Conservation (phyloP, 2,797 vertebrate genomes). For the Amblyopsis hoosieri region DNA sequence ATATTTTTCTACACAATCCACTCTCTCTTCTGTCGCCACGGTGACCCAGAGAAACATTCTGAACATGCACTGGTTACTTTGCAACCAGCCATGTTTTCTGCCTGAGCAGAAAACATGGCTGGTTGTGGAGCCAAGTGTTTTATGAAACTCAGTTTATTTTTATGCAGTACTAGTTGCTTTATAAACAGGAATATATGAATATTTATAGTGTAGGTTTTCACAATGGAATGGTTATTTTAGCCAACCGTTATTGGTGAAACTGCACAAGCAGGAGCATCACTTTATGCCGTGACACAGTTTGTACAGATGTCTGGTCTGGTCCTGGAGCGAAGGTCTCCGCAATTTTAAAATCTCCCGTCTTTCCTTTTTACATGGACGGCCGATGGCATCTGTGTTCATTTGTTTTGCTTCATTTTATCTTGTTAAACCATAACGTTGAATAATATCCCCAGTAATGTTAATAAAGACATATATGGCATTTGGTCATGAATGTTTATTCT, state of each 20-base stretch:
- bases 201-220: background rate
- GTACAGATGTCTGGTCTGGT: no score
- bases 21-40: no score
- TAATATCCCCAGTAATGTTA: conserved; percentile 56
- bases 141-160: conserved; percentile 5
- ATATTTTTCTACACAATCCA: conserved; percentile 20
- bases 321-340: conserved; percentile 31
- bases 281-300: conserved; percentile 15
- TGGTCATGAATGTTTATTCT: background rate
- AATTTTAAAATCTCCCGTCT: conserved; percentile 39
- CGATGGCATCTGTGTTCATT: conserved; percentile 33
- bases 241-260: conserved; percentile 11
- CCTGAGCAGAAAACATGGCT: no score
- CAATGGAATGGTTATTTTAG: conserved; percentile 15
- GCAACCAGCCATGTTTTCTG: no score
- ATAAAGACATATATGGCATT: conserved; percentile 57
- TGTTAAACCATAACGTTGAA: conserved; percentile 53
- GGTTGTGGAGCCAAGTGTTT: no score
- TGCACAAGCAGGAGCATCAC: conserved; percentile 3
- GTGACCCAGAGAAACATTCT: no score
- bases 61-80: no score
- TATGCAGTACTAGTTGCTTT: conserved; percentile 22
- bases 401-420: conserved; percentile 49
- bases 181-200: conserved; percentile 4
- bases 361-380: conserved; percentile 40